A percentile compares a stretch with the other conserved stretches of the same genome.
phyloP scores from a whole-genome alignment of 2,797 vertebrate species.

The Sebastes minor region DNA sequence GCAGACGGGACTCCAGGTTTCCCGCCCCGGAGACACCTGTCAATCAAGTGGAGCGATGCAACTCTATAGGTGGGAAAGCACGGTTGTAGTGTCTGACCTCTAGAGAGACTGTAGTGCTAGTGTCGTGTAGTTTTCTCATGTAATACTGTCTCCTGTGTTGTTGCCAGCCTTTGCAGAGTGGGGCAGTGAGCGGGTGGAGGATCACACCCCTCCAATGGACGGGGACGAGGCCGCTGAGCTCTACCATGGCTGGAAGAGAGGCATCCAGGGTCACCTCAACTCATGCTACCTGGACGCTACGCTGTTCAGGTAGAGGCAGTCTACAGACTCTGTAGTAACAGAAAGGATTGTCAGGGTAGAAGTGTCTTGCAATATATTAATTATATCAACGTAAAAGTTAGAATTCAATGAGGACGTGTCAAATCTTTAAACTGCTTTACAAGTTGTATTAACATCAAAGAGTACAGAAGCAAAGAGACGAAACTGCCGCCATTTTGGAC shows the following conservation, averaged over 20 bases:
- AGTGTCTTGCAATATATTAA: not conserved
- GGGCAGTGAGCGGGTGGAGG: slow-evolving; percentile 84
- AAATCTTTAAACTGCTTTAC: not conserved
- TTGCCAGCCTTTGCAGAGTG: slow-evolving; percentile 84
- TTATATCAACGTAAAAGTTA: not conserved
- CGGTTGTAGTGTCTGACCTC: not conserved
- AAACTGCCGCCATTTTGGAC: no score
- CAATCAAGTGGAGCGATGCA: slow-evolving; percentile 87
- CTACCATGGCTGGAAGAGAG: slow-evolving; percentile 85
- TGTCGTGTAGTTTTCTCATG: fast-evolving
- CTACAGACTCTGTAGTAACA: no score
- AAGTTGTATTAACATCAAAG: not conserved
- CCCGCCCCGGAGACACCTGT: slow-evolving; percentile 76
- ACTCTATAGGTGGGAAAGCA: slow-evolving; percentile 81
- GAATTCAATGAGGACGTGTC: not conserved
- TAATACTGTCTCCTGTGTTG: not conserved
- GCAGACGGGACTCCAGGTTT: slow-evolving; percentile 86
- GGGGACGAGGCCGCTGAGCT: slow-evolving; percentile 71
- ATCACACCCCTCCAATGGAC: slow-evolving; percentile 77
- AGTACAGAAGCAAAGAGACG: no score
- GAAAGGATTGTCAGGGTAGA: no score
- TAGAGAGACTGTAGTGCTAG: not conserved
- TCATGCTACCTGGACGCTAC: slow-evolving; percentile 90
- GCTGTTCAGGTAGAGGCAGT: slow-evolving; percentile 81
- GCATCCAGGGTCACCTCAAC: slow-evolving; percentile 90